These are phyloP conservation scores for Diadophis punctatus DNA, from an alignment of 2,113 vertebrate species.

Conservation along the genomic window DNA sequence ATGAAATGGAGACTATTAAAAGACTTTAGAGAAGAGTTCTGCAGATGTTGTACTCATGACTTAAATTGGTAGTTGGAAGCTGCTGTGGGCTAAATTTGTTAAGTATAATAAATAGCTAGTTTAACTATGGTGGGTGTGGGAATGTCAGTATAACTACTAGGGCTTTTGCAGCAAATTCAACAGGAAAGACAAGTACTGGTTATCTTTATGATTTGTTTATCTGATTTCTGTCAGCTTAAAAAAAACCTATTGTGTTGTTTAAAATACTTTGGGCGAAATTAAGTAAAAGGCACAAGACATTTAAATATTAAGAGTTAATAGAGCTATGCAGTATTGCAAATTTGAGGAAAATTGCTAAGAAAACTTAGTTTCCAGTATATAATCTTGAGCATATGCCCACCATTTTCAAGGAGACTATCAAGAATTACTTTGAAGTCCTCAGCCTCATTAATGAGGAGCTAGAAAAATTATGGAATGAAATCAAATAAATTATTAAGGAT, in stretches of 20 bases:
- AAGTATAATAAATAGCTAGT: background rate
- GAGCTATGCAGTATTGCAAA: background rate
- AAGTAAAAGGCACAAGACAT: background rate
- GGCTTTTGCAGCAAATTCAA: background rate
- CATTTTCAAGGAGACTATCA: background rate
- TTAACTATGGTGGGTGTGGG: background rate
- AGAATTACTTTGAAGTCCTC: background rate
- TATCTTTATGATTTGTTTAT: background rate
- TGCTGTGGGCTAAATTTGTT: background rate
- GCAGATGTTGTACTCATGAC: background rate
- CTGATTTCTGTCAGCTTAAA: background rate
- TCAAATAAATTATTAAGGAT: background rate
- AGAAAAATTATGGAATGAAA: background rate
- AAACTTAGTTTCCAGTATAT: background rate
- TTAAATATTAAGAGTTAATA: background rate
- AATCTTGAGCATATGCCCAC: background rate
- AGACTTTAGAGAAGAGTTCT: background rate
- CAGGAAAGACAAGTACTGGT: background rate
- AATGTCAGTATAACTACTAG: background rate
- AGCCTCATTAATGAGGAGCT: background rate
- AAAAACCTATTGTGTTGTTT: background rate
- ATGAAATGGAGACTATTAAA: background rate
- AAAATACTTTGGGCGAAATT: background rate
- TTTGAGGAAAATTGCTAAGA: background rate
- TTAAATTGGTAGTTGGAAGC: conserved; percentile 5